Base-by-base conservation (phyloP, 2,113 vertebrate genomes). In the Pseudopodoces humilis region DNA sequence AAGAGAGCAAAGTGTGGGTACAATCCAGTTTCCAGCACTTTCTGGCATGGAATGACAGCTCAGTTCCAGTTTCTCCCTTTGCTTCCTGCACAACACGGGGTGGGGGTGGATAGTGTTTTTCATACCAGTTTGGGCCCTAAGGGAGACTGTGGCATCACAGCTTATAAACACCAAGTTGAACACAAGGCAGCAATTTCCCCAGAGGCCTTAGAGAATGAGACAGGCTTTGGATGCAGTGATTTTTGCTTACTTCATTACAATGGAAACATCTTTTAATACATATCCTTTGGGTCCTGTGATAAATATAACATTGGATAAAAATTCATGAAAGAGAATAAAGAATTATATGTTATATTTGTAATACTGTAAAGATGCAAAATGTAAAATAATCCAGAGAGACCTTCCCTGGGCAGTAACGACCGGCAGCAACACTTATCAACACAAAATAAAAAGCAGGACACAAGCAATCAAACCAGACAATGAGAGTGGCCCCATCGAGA, bases 191-290 rank as follows among this genome's bases (percentile, higher is more conserved):
- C 19, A 22, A 28, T 39, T 63, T 77, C 83, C 77, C 46, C n/a
- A 43, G 62, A 79, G 67, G 22, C 41, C 15, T 16, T 15, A 49
- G 15, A 81, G 52, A 53, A 41, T 2, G 13, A 64, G 82, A 62
- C 62, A 65, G 14, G 53, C 60, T 78, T 59, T 63, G 15, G 74
- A 74, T 58, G 30, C 56, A 63, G 24, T 21, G 52, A 55, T 63
- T 94, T 92, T 76, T 95, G 77, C 89, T 95, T 82, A 65, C 58
- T 76, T 15, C 35, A 25, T 80, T 72, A 52, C 55, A 86, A 21
- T n/a, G 33, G 39, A 88, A 95, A 75, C 50, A 69, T 72, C 83
- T 55, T 95, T 91, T 94, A 76, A 94, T 91, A 41, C 35, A 14
- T 33, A 46, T 88, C 60, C 80, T 85, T 70, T 63, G 90, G 91